Percentiles rank a stretch among this genome's conserved stretches.
Conservation (phyloP, 2,797 vertebrate species). For the Liparis tanakae region DNA sequence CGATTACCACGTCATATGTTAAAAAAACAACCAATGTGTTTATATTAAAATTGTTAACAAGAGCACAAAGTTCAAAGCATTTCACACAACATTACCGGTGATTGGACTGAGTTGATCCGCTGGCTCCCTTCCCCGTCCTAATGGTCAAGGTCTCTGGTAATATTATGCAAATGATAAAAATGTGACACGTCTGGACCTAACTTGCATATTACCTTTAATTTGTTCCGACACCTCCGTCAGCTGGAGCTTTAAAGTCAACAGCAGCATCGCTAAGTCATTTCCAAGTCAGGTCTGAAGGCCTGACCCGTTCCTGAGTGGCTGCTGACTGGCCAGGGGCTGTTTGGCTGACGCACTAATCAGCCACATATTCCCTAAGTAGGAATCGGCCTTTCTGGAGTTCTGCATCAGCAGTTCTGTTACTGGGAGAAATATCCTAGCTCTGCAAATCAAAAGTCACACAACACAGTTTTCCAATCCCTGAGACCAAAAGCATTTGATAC, state of each 20-base stretch:
- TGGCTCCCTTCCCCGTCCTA: conserved; percentile 28
- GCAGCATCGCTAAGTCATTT: conserved; percentile 32
- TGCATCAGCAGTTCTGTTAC: conserved; percentile 48
- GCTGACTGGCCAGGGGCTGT: conserved; percentile 28
- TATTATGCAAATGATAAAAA: conserved; percentile 71
- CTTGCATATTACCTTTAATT: conserved; percentile 67
- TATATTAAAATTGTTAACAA: not conserved
- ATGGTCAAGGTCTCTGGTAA: conserved; percentile 56
- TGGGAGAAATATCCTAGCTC: conserved; percentile 28
- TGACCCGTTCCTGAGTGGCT: conserved; percentile 1
- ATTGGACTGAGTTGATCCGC: conserved; percentile 9
- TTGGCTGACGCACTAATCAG: conserved; percentile 66
- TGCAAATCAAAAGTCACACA: conserved; percentile 40
- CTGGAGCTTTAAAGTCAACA: conserved; percentile 43
- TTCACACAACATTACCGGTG: not conserved
- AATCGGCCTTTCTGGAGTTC: conserved; percentile 34
- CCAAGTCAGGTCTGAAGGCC: conserved; percentile 25
- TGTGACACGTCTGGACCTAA: conserved; percentile 35
- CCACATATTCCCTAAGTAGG: conserved; percentile 57
- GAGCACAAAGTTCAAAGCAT: not conserved
- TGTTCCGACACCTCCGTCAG: conserved; percentile 54
- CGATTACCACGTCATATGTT: not conserved
- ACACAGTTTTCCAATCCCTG: conserved; percentile 19
- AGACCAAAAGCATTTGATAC: conserved; percentile 18
- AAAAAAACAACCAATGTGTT: not conserved